Evolutionary conservation across 2,888 invertebrate species (phyloP), one percentile per base, ranked within the genome.

Genomic region (Chironomus tentans): DNA sequence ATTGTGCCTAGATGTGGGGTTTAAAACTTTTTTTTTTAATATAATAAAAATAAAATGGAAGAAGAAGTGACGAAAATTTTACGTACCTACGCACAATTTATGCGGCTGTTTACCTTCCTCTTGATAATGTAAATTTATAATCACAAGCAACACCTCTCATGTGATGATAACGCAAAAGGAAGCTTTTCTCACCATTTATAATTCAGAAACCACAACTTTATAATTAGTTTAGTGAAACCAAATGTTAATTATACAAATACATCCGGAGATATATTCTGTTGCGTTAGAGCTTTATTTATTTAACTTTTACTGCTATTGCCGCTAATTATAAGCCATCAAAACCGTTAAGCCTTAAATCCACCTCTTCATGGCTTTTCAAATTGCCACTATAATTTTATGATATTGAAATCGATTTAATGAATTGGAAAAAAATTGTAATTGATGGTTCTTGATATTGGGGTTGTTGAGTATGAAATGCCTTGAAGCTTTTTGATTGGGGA

Each of bases 161-260:
- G 38, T 38, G 38, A 38, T 38, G 38, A 38, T 38, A 38, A 38
- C 38, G 10, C 10, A 56, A 18, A 56, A 56, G 56, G 18, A 56
- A 18, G n/a, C 56, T 18, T 56, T 7, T 56, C 56, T 18, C 65
- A 15, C 65, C 22, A 65, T 65, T 65, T 65, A 65, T 65, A 24
- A 65, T 65, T 65, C 24, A 38, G 0, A 24, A 65, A 12, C 65
- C 65, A 13, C 65, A 65, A 65, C 65, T 65, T 65, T 65, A 21
- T 65, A 65, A 65, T 65, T 65, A 65, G 65, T 65, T 65, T 38
- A 38, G 24, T 24, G 65, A 65, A 65, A 65, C 22, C 65, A 65
- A 65, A 56, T 56, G 18, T 65, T 65, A 65, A 65, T 65, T 65
- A 65, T 65, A 65, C 38, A 38, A 38, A 38, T 65, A 65, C 65